phyloP scores from a whole-genome alignment of 2,113 vertebrate genomes.

The Bucco capensis region DNA sequence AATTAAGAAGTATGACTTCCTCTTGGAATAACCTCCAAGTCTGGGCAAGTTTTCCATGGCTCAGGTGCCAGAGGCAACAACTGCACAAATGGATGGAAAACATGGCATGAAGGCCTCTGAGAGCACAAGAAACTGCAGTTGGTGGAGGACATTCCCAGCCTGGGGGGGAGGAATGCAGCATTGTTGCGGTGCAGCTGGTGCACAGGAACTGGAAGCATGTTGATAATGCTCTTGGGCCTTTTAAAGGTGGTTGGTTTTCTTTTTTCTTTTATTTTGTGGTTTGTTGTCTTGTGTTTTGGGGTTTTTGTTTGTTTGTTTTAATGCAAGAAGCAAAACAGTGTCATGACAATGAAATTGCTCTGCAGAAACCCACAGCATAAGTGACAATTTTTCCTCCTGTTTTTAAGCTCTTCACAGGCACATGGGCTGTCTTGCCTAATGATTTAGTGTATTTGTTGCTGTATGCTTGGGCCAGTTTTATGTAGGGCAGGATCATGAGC shows the following conservation, averaged over 20 bases:
- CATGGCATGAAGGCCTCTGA: not conserved
- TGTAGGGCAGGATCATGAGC: not conserved
- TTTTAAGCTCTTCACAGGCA: not conserved
- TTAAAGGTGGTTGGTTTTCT: too few species aligned
- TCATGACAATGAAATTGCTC: not conserved
- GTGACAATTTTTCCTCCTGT: not conserved
- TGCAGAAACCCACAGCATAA: not conserved
- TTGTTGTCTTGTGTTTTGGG: too few species aligned
- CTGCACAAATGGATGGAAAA: not conserved
- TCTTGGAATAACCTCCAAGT: not conserved
- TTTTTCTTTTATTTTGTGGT: too few species aligned
- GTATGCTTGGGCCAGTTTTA: not conserved
- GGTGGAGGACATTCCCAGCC: accelerated
- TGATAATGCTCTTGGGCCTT: not conserved
- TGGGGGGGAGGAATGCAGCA: not conserved
- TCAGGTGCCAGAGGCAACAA: not conserved
- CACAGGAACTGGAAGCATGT: not conserved
- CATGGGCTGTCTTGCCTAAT: not conserved
- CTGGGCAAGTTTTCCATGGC: not conserved
- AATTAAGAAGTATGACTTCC: not conserved
- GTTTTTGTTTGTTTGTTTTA: not conserved
- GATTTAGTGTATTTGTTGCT: not conserved
- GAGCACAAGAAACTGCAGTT: not conserved
- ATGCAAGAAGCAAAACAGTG: not conserved
- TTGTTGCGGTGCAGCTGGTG: accelerated